A percentile compares a stretch with the other conserved stretches of the same genome.
These are phyloP conservation scores for Sinhomidia bicolor DNA, from an alignment of 2,888 invertebrate species.

Conservation along the genomic window DNA sequence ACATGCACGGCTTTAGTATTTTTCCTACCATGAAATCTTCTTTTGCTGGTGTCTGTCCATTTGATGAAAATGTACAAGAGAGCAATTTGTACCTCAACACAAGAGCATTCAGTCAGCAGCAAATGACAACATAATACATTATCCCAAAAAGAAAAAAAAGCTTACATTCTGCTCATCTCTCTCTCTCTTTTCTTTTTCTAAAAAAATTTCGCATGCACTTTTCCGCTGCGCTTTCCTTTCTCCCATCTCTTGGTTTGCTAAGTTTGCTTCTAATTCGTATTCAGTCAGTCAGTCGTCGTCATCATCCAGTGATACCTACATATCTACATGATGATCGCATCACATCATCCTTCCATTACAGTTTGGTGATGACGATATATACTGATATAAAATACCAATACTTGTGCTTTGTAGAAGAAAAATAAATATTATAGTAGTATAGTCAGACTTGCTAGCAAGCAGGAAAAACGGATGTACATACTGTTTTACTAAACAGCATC, in stretches of 20 bases:
- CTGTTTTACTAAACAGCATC: too few species aligned
- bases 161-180: neutral
- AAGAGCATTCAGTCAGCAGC: neutral
- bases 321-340: neutral
- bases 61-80: neutral
- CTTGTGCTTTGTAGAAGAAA: neutral
- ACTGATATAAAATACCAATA: neutral
- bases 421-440: neutral
- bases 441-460: neutral
- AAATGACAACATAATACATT: neutral
- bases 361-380: neutral
- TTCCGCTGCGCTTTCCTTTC: constrained; percentile 30
- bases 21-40: neutral
- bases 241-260: neutral
- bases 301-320: neutral
- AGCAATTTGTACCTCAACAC: constrained; percentile 47
- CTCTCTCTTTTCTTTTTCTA: neutral
- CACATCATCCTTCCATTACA: constrained; percentile 4
- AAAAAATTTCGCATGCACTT: constrained; percentile 59
- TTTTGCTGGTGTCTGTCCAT: neutral
- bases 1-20: neutral
- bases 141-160: neutral
- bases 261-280: neutral
- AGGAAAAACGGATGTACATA: too few species aligned
- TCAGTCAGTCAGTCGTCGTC: neutral